phyloP scores from a whole-genome alignment of 2,888 invertebrate species.

The Thera obeliscata region DNA sequence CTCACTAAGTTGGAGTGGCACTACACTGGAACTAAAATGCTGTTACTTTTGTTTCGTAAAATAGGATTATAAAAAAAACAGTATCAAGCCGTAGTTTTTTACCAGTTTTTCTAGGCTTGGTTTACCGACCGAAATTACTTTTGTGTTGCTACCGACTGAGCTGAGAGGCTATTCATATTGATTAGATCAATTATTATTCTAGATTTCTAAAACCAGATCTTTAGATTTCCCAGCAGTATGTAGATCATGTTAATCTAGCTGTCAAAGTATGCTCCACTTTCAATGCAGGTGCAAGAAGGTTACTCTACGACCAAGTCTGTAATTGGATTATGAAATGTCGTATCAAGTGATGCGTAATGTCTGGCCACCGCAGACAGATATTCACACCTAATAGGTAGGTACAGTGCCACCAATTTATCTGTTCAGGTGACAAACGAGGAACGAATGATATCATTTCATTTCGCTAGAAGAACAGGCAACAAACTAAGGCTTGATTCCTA shows the following conservation, averaged over 20 bases:
- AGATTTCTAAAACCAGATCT: conserved; percentile 14
- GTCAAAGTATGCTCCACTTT: conserved; percentile 41
- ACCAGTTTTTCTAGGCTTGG: no score
- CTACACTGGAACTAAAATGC: no score
- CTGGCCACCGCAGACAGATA: conserved; percentile 46
- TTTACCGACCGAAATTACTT: no score
- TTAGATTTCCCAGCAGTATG: conserved; percentile 24
- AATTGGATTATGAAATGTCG: conserved; percentile 72
- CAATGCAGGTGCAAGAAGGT: conserved; percentile 51
- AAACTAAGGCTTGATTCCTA: no score
- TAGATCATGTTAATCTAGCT: conserved; percentile 38
- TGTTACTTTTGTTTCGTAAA: no score
- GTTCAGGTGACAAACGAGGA: no score
- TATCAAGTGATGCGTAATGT: conserved; percentile 67
- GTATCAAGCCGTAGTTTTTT: no score
- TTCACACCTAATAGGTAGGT: conserved; percentile 15
- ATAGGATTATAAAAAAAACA: no score
- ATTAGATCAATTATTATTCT: conserved; percentile 6
- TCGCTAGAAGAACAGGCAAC: no score
- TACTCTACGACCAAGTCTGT: conserved; percentile 46
- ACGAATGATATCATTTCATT: no score
- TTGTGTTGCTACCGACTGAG: no score
- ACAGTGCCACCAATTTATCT: conserved; percentile 5
- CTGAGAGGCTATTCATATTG: neutral
- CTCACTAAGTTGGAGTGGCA: no score